A percentile compares a stretch with the other conserved stretches of the same genome.
These are phyloP conservation scores for Leptinotarsa lineolata DNA, from an alignment of 1,140 invertebrate genomes.

Conservation along the genomic window DNA sequence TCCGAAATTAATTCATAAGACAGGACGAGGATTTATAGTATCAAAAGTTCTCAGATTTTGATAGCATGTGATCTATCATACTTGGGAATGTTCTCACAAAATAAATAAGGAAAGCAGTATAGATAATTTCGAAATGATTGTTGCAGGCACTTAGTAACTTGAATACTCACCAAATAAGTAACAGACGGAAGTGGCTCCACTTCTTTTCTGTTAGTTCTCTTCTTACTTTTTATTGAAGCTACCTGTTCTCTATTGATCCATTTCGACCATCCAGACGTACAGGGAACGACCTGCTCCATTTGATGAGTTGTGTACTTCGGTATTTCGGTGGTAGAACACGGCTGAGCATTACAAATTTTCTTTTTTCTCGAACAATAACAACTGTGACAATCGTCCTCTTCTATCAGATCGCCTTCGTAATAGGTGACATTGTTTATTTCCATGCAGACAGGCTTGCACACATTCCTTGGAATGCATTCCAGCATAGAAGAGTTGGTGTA, in stretches of 20 bases:
- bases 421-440: constrained; percentile 68
- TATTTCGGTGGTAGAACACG: constrained; percentile 58
- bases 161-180: constrained; percentile 58
- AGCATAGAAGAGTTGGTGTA: constrained; percentile 70
- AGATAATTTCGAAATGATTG: background rate
- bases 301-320: constrained; percentile 45
- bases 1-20: too few relatives aligned
- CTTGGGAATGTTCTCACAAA: too few relatives aligned
- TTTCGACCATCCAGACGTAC: constrained; percentile 71
- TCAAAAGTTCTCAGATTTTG: too few relatives aligned
- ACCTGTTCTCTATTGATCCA: constrained; percentile 72
- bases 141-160: background rate
- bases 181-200: constrained; percentile 65
- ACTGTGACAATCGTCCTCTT: constrained; percentile 75
- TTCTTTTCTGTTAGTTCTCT: constrained; percentile 55
- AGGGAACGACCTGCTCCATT: constrained; percentile 56
- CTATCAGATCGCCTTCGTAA: constrained; percentile 78
- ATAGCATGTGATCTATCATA: too few relatives aligned
- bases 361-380: constrained; percentile 74
- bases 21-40: too few relatives aligned
- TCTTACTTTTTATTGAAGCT: constrained; percentile 50
- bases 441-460: constrained; percentile 73
- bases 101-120: too few relatives aligned
- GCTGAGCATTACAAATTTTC: constrained; percentile 70
- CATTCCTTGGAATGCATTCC: constrained; percentile 73